A percentile compares a stretch with the other conserved stretches of the same genome.
These are phyloP conservation scores for Chlamydotis undulata DNA, from an alignment of 2,113 vertebrate genomes.

Conservation along the genomic window DNA sequence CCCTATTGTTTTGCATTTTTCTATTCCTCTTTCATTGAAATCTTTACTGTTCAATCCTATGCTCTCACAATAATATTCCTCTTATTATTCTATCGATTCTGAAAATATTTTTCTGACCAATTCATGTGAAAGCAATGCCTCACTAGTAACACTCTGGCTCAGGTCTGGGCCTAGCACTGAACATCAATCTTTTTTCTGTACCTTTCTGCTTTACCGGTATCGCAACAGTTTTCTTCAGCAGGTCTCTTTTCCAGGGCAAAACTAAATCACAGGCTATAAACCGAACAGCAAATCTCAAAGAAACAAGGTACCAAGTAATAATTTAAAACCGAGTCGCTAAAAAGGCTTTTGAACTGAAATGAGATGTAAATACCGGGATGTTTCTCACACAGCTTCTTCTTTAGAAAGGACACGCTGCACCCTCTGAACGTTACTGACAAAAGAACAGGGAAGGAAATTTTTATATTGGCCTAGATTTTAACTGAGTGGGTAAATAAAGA, in stretches of 20 bases:
- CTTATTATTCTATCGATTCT: background rate
- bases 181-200: background rate
- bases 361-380: background rate
- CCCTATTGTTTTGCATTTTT: accelerated
- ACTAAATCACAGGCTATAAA: background rate
- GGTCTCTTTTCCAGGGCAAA: background rate
- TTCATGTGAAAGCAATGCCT: background rate
- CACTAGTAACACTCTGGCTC: background rate
- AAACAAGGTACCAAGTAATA: background rate
- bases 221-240: background rate
- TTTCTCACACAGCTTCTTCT: background rate
- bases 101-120: background rate
- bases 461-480: background rate
- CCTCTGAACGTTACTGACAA: background rate
- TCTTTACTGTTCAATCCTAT: background rate
- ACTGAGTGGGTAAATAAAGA: background rate
- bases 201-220: background rate
- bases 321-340: background rate
- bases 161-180: background rate
- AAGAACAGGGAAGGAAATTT: background rate
- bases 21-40: background rate
- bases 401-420: background rate
- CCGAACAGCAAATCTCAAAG: background rate
- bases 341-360: background rate
- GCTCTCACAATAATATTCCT: background rate